Conservation (phyloP, 2,113 vertebrate species). For the Stegastes partitus region DNA sequence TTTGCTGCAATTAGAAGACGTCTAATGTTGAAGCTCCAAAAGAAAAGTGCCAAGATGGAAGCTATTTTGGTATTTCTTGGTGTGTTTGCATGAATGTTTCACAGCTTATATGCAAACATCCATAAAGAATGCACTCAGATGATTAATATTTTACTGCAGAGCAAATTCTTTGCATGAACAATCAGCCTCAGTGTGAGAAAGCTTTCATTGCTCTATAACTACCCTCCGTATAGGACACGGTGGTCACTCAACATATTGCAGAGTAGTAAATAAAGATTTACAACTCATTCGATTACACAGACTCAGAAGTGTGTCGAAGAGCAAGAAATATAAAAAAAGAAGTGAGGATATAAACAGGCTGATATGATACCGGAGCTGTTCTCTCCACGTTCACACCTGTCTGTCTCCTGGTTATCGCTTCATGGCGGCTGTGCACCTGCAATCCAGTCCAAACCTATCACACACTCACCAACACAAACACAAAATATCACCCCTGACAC, state of each 20-base stretch:
- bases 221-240: neutral
- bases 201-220: slow-evolving; percentile 24
- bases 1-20: neutral
- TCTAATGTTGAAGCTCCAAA: neutral
- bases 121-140: slow-evolving; percentile 19
- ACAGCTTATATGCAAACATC: slow-evolving; percentile 5
- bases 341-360: slow-evolving; percentile 1
- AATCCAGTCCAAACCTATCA: slow-evolving; percentile 12
- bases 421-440: slow-evolving; percentile 26
- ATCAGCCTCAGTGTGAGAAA: slow-evolving; percentile 23
- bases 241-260: slow-evolving; percentile 52
- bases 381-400: slow-evolving; percentile 38
- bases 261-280: slow-evolving; percentile 50
- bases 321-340: neutral
- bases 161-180: slow-evolving; percentile 32
- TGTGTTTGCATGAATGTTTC: slow-evolving; percentile 26
- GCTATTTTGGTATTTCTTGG: neutral
- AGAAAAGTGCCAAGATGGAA: neutral
- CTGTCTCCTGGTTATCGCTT: slow-evolving; percentile 23
- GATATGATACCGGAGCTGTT: slow-evolving; percentile 29
- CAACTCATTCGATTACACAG: neutral
- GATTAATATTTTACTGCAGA: slow-evolving; percentile 52
- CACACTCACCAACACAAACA: slow-evolving; percentile 15
- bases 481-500: slow-evolving; percentile 11
- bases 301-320: neutral